These are phyloP conservation scores for Heterotis niloticus DNA, from an alignment of 2,113 vertebrate species.

Conservation along the genomic window DNA sequence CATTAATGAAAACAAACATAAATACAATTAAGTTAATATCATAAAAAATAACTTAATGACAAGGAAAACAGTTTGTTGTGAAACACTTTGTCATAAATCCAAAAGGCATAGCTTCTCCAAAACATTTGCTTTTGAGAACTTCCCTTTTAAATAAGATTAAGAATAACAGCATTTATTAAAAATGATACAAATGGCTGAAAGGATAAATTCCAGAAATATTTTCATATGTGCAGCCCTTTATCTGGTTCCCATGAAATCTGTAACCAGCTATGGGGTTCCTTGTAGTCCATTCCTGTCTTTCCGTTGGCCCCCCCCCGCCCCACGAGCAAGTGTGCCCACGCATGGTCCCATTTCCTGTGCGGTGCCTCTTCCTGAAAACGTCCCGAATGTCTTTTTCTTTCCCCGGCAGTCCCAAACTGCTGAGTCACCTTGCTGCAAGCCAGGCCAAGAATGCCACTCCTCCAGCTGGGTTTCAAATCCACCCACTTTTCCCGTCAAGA, in stretches of 20 bases:
- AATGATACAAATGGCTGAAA: conserved; percentile 2
- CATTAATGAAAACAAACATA: conserved; percentile 57
- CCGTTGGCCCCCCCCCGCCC: conserved; percentile 28
- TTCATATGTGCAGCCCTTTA: conserved; percentile 2
- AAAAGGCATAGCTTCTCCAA: conserved; percentile 1
- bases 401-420: conserved; percentile 54
- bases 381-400: conserved; percentile 39
- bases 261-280: conserved; percentile 23
- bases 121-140: not conserved
- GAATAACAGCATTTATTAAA: conserved; percentile 15
- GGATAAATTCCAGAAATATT: conserved; percentile 19
- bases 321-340: conserved; percentile 39
- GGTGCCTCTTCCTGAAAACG: conserved; percentile 47
- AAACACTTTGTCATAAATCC: conserved; percentile 34
- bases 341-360: conserved; percentile 56
- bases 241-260: conserved; percentile 12
- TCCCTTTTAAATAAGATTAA: conserved; percentile 24
- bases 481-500: conserved; percentile 36
- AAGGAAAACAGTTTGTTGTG: conserved; percentile 38
- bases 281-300: conserved; percentile 24
- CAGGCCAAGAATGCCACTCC: conserved; percentile 25
- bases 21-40: conserved; percentile 63
- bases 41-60: conserved; percentile 30
- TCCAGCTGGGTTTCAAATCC: conserved; percentile 40
- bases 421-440: conserved; percentile 57